Percentiles rank a stretch among this genome's conserved stretches.
Evolutionary conservation across 2,888 invertebrate species (phyloP).

Genomic region (Zaprionus bogoriensis): DNA sequence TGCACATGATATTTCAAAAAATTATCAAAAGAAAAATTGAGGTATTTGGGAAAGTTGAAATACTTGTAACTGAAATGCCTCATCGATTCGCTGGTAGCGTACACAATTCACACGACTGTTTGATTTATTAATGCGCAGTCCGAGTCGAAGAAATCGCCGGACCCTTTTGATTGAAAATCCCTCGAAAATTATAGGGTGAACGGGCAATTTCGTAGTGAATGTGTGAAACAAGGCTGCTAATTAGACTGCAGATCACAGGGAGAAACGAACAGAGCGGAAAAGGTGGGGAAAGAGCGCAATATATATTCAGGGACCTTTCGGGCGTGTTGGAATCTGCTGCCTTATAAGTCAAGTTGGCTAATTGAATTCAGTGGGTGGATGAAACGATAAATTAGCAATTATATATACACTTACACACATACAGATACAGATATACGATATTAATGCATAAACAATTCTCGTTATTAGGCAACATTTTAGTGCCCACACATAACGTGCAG

Average conservation of each 20-base stretch:
- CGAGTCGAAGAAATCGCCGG: constrained; percentile 21
- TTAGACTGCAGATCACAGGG: constrained; percentile 44
- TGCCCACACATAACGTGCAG: constrained; percentile 82
- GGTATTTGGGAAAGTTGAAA: too few relatives aligned
- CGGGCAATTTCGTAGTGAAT: constrained; percentile 62
- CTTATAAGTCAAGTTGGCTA: constrained; percentile 53
- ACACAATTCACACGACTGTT: constrained; percentile 71
- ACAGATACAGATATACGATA: constrained; percentile 37
- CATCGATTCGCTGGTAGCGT: constrained; percentile 40
- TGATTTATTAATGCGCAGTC: constrained; percentile 70
- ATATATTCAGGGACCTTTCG: constrained; percentile 25
- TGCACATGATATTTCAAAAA: too few relatives aligned
- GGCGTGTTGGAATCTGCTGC: constrained; percentile 59
- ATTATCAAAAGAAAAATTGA: too few relatives aligned
- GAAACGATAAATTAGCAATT: neutral
- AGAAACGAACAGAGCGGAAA: neutral
- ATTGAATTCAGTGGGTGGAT: constrained; percentile 58
- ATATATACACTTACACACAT: neutral
- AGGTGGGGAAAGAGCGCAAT: neutral
- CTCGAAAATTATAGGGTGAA: constrained; percentile 63
- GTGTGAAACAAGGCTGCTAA: constrained; percentile 73
- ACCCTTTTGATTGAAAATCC: constrained; percentile 68
- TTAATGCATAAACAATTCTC: constrained; percentile 65
- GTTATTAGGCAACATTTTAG: constrained; percentile 80
- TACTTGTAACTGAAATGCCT: constrained; percentile 23